Evolutionary conservation across 2,888 invertebrate genomes (phyloP), one percentile per base, ranked within the genome.

Genomic region (Noctua comes): DNA sequence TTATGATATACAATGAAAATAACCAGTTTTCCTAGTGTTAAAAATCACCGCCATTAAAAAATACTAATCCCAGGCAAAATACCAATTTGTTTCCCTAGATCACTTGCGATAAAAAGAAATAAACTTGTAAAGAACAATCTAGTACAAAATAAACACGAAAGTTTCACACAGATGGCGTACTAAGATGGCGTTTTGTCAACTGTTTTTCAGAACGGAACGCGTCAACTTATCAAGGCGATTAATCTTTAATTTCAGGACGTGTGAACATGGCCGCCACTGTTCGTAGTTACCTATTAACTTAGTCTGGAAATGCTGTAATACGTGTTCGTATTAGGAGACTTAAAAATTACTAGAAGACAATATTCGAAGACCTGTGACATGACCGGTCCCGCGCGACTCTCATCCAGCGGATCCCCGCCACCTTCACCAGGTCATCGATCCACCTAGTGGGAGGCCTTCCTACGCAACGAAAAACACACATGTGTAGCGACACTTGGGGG

Each of bases 231-330:
- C 93, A 76, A 11, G 6, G 78, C 90, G 80, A 91, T 92, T 91
- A 90, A 92, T 93, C 93, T 90, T 80, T 89, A 87, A 89, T 92
- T 92, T 89, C 88, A 88, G 90, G 89, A 93, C 92, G 93, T 93
- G 93, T 93, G 93, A 93, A 93, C 93, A 93, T 84, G 90, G 79
- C 87, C 77, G 74, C 84, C 71, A 80, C 75, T 85, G 79, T 86
- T 88, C 84, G 82, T 69, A 79, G 85, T 89, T 81, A 88, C 89
- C 88, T 89, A 89, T 88, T 89, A 89, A 89, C 88, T 88, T 86
- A 68, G 82, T 68, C 88, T 88, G 82, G 73, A 85, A 86, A 78
- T 66, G 54, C 31, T 54, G 68, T 75, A 73, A 68, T 16, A 27
- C 51, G 27, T 74, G 87, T 86, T 79, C 89, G 73, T 24, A 87